Base-by-base conservation (phyloP, 2,888 invertebrate genomes). In the Belgica antarctica region DNA sequence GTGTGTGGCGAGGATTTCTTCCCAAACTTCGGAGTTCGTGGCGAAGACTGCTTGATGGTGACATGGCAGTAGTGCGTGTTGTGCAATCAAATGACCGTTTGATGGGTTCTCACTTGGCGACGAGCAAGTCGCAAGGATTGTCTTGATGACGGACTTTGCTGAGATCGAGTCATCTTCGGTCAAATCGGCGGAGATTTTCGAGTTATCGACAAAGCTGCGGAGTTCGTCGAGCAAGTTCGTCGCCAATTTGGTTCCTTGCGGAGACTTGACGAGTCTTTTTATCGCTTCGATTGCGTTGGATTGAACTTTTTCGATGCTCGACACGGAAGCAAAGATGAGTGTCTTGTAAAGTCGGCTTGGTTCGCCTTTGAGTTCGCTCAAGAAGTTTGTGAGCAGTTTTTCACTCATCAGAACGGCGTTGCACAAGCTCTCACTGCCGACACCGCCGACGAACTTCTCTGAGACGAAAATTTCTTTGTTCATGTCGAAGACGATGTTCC, bases 391-490 rank as follows among this genome's bases (percentile, higher is more conserved):
- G 62, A 93, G 80, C 46, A 94, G 81, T 72, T 84, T 83, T 78
- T 89, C 88, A 76, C 89, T 88, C 74, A 94, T 82, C 74, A 87
- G 82, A 80, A 89, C 87, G 73, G 93, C 84, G 79, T 88, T 86
- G 72, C 85, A 83, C 25, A 88, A 78, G 27, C 84, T 91, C 74
- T 92, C 91, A 73, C 89, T 87, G 12, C 85, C 79, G 47, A 89
- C 88, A 8, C 87, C 82, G 12, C 85, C 77, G 46, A 96, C 81
- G 77, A 89, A 89, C 75, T 92, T 89, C 73, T 95, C 94, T 66
- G 90, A 89, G 59, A 93, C 84, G 77, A 95, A 89, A 71, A 89
- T 82, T 76, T 90, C 90, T 75, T 89, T 90, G 71, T 90, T 88
- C 75, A 87, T 83, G 78, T 91, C 90, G 46, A 85, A 76, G n/a